These are phyloP conservation scores for Eurois occulta DNA, from an alignment of 2,888 invertebrate species.

Conservation along the genomic window DNA sequence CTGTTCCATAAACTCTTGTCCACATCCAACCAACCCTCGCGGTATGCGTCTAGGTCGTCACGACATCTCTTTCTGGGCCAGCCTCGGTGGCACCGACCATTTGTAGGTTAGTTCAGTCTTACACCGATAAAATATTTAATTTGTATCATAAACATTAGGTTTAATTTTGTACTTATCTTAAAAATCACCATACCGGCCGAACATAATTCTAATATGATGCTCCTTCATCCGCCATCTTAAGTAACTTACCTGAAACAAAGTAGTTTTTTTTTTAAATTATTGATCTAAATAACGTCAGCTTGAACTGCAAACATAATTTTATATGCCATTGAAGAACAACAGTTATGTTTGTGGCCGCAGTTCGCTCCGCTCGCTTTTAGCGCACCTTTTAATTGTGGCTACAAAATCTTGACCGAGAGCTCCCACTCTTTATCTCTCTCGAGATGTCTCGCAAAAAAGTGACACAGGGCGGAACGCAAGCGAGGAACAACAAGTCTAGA, in stretches of 20 bases:
- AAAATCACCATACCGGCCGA: neutral
- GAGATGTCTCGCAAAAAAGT: neutral
- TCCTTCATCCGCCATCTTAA: neutral
- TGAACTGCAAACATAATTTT: neutral
- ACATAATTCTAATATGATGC: neutral
- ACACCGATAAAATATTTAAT: neutral
- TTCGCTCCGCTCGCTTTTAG: neutral
- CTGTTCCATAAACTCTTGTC: neutral
- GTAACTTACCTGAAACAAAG: conserved; percentile 44
- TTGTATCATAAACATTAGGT: neutral
- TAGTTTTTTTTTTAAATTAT: neutral
- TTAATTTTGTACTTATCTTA: neutral
- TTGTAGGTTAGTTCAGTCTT: neutral
- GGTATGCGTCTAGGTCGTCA: neutral
- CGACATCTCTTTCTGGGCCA: neutral
- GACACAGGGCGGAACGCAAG: neutral
- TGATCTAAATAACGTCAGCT: too few relatives aligned
- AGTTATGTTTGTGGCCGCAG: neutral
- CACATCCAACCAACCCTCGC: neutral
- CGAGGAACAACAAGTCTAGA: neutral
- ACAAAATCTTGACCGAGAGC: neutral
- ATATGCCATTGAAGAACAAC: neutral
- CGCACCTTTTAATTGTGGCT: neutral
- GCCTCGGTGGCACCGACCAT: neutral
- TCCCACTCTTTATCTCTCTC: neutral